Evolutionary conservation across 1,140 invertebrate species (phyloP).

Genomic region (Whitmania pigra): DNA sequence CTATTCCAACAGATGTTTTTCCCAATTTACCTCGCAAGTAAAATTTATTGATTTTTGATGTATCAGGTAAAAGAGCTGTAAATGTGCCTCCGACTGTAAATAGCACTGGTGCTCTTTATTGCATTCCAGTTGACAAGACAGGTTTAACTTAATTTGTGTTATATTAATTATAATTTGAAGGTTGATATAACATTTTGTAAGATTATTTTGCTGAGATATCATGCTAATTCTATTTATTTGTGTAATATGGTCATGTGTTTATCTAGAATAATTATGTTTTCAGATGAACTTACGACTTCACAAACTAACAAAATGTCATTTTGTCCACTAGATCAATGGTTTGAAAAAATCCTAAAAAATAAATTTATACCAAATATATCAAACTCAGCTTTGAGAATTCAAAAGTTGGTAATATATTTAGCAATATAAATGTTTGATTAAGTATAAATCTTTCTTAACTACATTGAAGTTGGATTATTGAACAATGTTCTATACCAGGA

Average conservation of each 20-base stretch:
- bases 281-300: neutral
- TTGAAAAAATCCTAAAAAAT: neutral
- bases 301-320: neutral
- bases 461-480: neutral
- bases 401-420: constrained; percentile 14
- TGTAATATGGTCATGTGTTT: too few species aligned
- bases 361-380: neutral
- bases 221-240: too few species aligned
- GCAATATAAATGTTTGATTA: neutral
- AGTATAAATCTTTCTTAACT: neutral
- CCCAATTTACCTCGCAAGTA: neutral
- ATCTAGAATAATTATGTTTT: constrained; percentile 3
- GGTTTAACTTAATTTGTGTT: constrained; percentile 32
- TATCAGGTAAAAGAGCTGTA: constrained; percentile 31
- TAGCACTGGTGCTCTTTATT: constrained; percentile 22
- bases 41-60: constrained; percentile 13
- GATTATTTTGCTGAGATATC: too few species aligned
- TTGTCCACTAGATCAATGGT: neutral
- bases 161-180: constrained; percentile 31
- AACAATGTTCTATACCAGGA: constrained; percentile 17
- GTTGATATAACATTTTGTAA: neutral
- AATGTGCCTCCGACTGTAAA: constrained; percentile 25
- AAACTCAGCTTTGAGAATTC: neutral
- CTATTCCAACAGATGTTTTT: neutral
- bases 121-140: constrained; percentile 28